Evolutionary conservation across 2,888 invertebrate genomes (phyloP).

Genomic region (Atrina japonica): DNA sequence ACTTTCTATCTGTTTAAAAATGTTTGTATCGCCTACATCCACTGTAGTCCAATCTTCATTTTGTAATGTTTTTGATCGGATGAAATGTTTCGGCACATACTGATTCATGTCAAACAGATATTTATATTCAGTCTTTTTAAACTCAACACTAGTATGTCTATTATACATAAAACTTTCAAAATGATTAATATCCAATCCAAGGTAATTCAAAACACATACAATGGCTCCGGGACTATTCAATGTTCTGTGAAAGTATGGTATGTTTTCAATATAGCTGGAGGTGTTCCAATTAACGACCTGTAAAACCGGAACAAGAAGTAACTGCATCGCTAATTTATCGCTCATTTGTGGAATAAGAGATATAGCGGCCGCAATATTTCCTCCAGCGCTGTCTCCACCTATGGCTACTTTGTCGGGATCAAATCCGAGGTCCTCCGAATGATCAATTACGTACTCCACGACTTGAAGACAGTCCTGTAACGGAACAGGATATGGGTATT

Average conservation of each 20-base stretch:
- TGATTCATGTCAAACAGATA: slow-evolving; percentile 45
- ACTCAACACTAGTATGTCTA: slow-evolving; percentile 41
- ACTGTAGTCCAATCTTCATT: background rate
- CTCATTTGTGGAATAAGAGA: slow-evolving; percentile 36
- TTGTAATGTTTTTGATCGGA: slow-evolving; percentile 25
- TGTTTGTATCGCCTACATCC: slow-evolving; percentile 53
- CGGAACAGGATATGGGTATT: slow-evolving; percentile 32
- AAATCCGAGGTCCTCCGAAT: slow-evolving; percentile 38
- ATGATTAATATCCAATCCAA: slow-evolving; percentile 39
- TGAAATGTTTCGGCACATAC: slow-evolving; percentile 42
- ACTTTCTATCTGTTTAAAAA: slow-evolving; percentile 31
- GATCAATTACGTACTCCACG: slow-evolving; percentile 62
- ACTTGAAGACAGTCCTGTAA: slow-evolving; percentile 28
- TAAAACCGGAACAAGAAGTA: slow-evolving; percentile 50
- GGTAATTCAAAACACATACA: slow-evolving; percentile 47
- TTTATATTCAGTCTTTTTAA: slow-evolving; percentile 43
- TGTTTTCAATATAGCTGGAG: slow-evolving; percentile 45
- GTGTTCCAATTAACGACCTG: slow-evolving; percentile 51
- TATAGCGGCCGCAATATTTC: slow-evolving; percentile 52
- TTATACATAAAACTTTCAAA: slow-evolving; percentile 37
- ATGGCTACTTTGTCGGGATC: slow-evolving; percentile 48
- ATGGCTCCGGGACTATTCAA: slow-evolving; percentile 40
- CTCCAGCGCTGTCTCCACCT: slow-evolving; percentile 38
- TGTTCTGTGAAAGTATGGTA: slow-evolving; percentile 42
- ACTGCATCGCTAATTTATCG: slow-evolving; percentile 47